Evolutionary conservation across 1,140 invertebrate species (phyloP), one percentile per base, ranked within the genome.

Genomic region (Bombus superbus): DNA sequence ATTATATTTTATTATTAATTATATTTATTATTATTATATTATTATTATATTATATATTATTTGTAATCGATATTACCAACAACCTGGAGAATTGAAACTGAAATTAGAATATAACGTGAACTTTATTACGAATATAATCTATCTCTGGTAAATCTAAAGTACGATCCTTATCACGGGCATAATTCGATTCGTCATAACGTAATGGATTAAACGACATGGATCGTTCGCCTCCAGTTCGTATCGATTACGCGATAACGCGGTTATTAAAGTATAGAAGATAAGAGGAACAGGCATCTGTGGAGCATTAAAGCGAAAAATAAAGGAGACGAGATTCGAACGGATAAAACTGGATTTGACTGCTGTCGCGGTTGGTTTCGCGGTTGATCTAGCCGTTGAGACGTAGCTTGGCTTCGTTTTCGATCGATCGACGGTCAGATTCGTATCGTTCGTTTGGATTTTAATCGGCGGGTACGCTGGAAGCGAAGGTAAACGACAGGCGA

Each of bases 371-470:
- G 8, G 28, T 44, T 28, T 11, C 28, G 10, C 10, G 32, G 25
- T 87, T 77, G 87, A 64, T 68, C 44, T 66, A 88, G 77, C 64
- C 79, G 77, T 44, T 75, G 71, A 64, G 84, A 44, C 81, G 57
- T 78, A 68, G 57, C 6, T 22, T 53, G 47, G 47, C 18, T 88
- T 69, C 71, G 76, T 88, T 77, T 76, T 42, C 47, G 72, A 84
- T 84, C 80, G 78, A 76, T 77, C 64, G 25, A 68, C 83, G 62
- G 4, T 40, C 18, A 9, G 35, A 35, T 18, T 68, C 32, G 42
- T 44, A 81, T 73, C 87, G 38, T 11, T 53, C 42, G 42, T 66
- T 35, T 42, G 32, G 32, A 75, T 76, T 71, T 69, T 69, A 69
- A 78, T 81, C 69, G 42, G 25, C 5, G 47, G 0, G 79, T 59